Evolutionary conservation across 2,888 invertebrate species (phyloP), one percentile per base, ranked within the genome.

Genomic region (Cecidostiba fungosa): DNA sequence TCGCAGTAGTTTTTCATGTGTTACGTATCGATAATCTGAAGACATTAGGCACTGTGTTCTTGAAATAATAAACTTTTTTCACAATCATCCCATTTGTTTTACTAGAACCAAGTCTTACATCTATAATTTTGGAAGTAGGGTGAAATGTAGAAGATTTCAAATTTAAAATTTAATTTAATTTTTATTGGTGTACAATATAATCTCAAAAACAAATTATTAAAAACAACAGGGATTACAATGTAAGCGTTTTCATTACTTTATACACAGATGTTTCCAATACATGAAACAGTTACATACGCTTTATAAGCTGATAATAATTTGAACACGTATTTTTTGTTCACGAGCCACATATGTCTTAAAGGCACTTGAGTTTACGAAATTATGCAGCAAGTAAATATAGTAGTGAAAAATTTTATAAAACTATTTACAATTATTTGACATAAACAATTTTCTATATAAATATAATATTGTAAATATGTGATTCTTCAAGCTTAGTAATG

Each of bases 341-440:
- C 85, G 84, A 87, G 87, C 85, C 87, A 85, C 81, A 73, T 82
- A 74, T 26, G 23, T 83, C 76, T 70, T 76, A n/a, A 87, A 87
- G 87, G 87, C 87, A 87, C 87, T 87, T 87, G 66, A 66, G 62
- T 87, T 85, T 26, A 82, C 83, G 84, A 70, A 82, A 85, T 69
- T 74, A 87, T 83, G 82, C 43, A 80, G 70, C 77, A 78, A 69
- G 32, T 83, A 85, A 87, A 79, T 77, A 87, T 69, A 73, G 69
- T 76, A 73, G 69, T 80, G 79, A 82, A 87, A 84, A 62, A 50
- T 83, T 70, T 85, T 81, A 83, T 36, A 82, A 82, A 83, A 81
- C 23, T 87, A 85, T 87, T 32, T 85, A 87, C 85, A 87, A 66
- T 81, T 59, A 83, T 85, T 85, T 66, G 59, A 76, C 29, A 82